phyloP scores from a whole-genome alignment of 2,888 invertebrate genomes.

The Hirudinaria manillensis region DNA sequence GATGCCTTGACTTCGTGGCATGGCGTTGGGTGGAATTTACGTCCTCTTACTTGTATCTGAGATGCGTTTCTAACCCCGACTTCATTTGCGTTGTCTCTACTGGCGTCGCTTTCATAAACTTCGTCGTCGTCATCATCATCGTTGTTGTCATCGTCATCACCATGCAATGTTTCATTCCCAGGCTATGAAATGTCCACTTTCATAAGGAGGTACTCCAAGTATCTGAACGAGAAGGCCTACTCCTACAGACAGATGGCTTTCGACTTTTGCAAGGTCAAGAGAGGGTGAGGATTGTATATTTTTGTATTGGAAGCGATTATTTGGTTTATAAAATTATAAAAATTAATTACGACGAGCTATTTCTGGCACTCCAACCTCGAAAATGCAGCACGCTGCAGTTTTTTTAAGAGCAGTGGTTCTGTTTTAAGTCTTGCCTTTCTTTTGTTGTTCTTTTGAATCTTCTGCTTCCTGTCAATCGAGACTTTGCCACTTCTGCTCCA shows the following conservation, averaged over 20 bases:
- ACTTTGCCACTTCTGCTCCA: too few species aligned
- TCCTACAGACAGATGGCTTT: conserved; percentile 97
- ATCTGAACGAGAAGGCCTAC: conserved; percentile 96
- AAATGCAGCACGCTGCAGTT: too few species aligned
- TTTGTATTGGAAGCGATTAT: background rate
- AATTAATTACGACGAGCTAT: background rate
- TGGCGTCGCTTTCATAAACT: too few species aligned
- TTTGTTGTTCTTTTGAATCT: background rate
- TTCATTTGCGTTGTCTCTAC: too few species aligned
- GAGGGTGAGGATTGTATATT: conserved; percentile 68
- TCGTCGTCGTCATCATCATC: too few species aligned
- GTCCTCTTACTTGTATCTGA: too few species aligned
- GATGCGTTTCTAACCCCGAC: too few species aligned
- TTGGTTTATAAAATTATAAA: background rate
- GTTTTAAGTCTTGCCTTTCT: background rate
- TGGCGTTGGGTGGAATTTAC: too few species aligned
- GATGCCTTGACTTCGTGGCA: too few species aligned
- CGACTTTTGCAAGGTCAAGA: conserved; percentile 99
- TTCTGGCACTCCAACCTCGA: background rate
- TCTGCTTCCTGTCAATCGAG: background rate
- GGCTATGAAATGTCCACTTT: conserved; percentile 99
- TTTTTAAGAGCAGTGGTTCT: background rate
- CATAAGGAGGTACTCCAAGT: conserved; percentile 95
- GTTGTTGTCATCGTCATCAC: too few species aligned
- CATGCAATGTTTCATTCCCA: conserved; percentile 51